phyloP scores from a whole-genome alignment of 2,888 invertebrate species.

The Margaritifera margaritifera region DNA sequence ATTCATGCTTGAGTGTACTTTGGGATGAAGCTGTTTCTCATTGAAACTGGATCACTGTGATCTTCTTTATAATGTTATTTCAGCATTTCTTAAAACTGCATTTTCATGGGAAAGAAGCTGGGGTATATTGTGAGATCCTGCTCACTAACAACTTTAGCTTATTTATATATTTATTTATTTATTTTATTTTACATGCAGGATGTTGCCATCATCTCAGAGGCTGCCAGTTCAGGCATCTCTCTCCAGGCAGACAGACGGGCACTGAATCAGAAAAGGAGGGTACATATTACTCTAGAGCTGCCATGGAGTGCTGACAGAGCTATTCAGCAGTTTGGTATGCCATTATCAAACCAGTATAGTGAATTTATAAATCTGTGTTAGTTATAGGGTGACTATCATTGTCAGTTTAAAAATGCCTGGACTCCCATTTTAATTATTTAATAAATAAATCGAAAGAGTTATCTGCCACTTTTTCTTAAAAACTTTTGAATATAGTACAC shows the following conservation, averaged over 20 bases:
- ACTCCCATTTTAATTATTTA: no score
- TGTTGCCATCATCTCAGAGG: slow-evolving; percentile 99
- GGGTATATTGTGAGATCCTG: neutral
- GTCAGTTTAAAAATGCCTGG: no score
- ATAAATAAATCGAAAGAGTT: no score
- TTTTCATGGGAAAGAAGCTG: no score
- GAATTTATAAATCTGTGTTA: neutral
- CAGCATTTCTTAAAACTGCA: no score
- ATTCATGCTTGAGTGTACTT: no score
- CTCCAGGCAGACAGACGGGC: slow-evolving; percentile 95
- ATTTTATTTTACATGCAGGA: slow-evolving; percentile 72
- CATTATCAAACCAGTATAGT: neutral
- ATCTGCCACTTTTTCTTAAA: no score
- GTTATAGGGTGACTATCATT: neutral
- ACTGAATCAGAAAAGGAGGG: slow-evolving; percentile 92
- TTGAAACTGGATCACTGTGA: no score
- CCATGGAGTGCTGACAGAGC: slow-evolving; percentile 99
- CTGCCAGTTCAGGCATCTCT: slow-evolving; percentile 90
- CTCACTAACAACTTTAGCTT: neutral
- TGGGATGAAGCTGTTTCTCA: no score
- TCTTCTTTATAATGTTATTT: no score
- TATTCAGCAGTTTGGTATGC: slow-evolving; percentile 94
- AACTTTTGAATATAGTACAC: no score
- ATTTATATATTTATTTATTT: neutral
- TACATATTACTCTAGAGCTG: slow-evolving; percentile 97